Base-by-base conservation (phyloP, 2,888 invertebrate genomes). In the Deroplatys truncata region DNA sequence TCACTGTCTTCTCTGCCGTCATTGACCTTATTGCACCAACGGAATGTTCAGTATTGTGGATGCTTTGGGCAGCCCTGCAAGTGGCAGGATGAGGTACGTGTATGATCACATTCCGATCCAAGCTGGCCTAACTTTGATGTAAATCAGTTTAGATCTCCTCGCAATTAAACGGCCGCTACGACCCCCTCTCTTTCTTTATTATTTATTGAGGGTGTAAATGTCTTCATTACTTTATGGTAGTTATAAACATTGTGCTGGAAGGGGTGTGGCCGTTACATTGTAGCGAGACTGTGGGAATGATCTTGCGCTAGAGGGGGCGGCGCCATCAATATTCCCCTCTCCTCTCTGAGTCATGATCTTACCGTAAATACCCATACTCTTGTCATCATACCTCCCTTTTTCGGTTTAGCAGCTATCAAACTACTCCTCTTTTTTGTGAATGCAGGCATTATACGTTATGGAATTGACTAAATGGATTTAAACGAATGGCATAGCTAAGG, bases 141-240 rank as follows among this genome's bases (percentile, higher is more conserved):
- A 72, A 72, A 72, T 72, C 43, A 43, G 43, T 43, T 43, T 43
- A 43, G 43, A 43, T 43, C 56, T 16, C 56, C 56, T 72, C 20
- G 56, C 56, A 72, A 72, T 72, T 72, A 72, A 72, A 72, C 20
- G 56, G 56, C 56, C 56, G 56, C 56, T 72, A 72, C 20, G 56
- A 72, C 56, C 56, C 56, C 56, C 56, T 72, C 56, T 72, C 56
- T 72, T 85, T 85, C 31, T 35, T 31, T 85, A 85, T 85, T 85
- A 49, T 85, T 85, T 85, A 85, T 85, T 35, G 85, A 85, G 85
- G 49, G 49, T 49, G 85, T 85, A 85, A 85, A 85, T 85, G 85
- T 85, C 85, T 85, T 85, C 85, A 85, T 85, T 85, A 85, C 35
- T 85, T 85, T 85, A 85, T 85, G 85, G 49, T 35, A 85, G 85